These are phyloP conservation scores for Hirundo rustica DNA, from an alignment of 2,797 vertebrate species.

Conservation along the genomic window DNA sequence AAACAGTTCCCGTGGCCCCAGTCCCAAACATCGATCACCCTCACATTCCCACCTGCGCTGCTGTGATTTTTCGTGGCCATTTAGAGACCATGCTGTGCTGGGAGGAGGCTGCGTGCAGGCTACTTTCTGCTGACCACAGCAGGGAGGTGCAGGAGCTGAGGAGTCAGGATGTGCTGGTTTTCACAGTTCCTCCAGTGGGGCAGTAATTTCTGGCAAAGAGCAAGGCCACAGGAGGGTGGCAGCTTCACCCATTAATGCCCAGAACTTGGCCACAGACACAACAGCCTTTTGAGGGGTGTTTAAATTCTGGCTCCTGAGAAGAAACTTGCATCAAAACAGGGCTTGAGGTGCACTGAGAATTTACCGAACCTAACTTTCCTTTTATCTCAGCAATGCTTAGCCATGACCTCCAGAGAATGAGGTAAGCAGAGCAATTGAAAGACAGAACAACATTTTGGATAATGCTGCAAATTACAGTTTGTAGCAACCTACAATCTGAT, in stretches of 20 bases:
- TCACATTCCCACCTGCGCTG: fast-evolving
- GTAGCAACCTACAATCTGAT: background rate
- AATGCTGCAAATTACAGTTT: background rate
- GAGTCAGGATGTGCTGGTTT: background rate
- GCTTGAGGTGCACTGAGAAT: background rate
- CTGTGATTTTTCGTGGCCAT: background rate
- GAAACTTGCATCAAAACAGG: background rate
- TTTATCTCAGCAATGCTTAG: background rate
- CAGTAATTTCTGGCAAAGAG: background rate
- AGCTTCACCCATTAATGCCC: background rate
- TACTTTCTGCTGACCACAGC: fast-evolving
- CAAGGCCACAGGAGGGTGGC: background rate
- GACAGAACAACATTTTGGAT: background rate
- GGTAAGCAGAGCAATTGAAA: background rate
- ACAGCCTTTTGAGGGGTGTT: background rate
- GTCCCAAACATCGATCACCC: background rate
- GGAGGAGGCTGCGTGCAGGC: background rate
- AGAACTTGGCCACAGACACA: fast-evolving
- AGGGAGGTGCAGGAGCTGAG: background rate
- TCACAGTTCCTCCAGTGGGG: background rate
- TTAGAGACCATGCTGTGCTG: background rate
- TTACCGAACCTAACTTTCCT: background rate
- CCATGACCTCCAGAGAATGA: background rate
- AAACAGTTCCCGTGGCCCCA: fast-evolving
- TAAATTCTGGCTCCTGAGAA: background rate